A percentile compares a stretch with the other conserved stretches of the same genome.
phyloP scores from a whole-genome alignment of 2,113 vertebrate species.

The Lepidothrix coronata region DNA sequence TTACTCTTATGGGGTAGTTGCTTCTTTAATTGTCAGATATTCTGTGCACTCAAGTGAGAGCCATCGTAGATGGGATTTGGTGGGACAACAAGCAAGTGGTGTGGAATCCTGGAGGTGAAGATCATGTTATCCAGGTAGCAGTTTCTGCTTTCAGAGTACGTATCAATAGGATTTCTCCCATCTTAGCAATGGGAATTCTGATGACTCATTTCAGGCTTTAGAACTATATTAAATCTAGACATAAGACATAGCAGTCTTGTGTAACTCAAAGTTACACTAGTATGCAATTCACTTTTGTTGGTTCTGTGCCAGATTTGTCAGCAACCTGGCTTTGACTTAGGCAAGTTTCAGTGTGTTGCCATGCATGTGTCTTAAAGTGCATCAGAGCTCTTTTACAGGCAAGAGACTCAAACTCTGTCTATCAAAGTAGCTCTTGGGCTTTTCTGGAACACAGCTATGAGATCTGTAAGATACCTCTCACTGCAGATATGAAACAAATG shows the following conservation, averaged over 20 bases:
- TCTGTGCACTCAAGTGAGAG: background rate
- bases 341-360: background rate
- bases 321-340: conserved; percentile 5
- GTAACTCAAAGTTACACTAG: background rate
- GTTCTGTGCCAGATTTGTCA: background rate
- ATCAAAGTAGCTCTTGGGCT: background rate
- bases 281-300: background rate
- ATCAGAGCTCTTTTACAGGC: background rate
- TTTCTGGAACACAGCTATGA: background rate
- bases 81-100: background rate
- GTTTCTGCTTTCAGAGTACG: background rate
- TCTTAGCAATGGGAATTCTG: background rate
- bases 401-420: background rate
- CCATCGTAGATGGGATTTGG: background rate
- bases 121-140: background rate
- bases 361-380: background rate
- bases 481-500: background rate
- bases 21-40: background rate
- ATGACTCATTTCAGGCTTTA: background rate
- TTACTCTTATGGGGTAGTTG: background rate
- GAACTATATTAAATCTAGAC: background rate
- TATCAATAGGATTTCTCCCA: background rate
- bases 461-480: background rate
- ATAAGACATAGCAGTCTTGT: background rate
- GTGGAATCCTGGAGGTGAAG: background rate